phyloP scores from a whole-genome alignment of 2,888 invertebrate species.

The Mechanitis mazaeus region DNA sequence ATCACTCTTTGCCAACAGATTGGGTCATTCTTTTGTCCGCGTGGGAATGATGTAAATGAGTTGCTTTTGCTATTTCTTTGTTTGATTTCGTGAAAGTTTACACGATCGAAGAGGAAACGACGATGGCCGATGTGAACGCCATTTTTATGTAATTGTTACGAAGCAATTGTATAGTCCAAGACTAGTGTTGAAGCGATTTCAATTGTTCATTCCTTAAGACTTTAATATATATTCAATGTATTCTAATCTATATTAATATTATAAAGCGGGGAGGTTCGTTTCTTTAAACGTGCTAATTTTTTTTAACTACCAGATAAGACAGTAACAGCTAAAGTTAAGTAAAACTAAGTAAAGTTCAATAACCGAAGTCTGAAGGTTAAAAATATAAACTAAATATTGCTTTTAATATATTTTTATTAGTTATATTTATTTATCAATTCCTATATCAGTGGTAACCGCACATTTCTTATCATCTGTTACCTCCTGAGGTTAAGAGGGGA shows the following conservation, averaged over 20 bases:
- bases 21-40: constrained; percentile 75
- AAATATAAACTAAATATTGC: no score
- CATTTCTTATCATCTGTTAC: constrained; percentile 37
- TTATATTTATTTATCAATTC: not conserved
- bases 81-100: constrained; percentile 77
- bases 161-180: constrained; percentile 42
- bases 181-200: constrained; percentile 14
- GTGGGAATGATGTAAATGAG: constrained; percentile 76
- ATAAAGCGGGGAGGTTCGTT: no score
- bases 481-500: constrained; percentile 16
- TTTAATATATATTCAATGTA: no score
- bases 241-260: no score
- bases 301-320: not conserved
- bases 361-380: no score
- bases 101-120: constrained; percentile 74
- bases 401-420: no score
- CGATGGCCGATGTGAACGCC: constrained; percentile 70
- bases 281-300: not conserved
- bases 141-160: constrained; percentile 77
- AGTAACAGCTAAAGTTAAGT: no score
- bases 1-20: constrained; percentile 72
- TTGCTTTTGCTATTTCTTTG: constrained; percentile 73
- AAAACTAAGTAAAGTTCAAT: no score
- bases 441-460: constrained; percentile 29
- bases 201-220: no score